phyloP scores from a whole-genome alignment of 2,113 vertebrate genomes.

The Cottus gobio region DNA sequence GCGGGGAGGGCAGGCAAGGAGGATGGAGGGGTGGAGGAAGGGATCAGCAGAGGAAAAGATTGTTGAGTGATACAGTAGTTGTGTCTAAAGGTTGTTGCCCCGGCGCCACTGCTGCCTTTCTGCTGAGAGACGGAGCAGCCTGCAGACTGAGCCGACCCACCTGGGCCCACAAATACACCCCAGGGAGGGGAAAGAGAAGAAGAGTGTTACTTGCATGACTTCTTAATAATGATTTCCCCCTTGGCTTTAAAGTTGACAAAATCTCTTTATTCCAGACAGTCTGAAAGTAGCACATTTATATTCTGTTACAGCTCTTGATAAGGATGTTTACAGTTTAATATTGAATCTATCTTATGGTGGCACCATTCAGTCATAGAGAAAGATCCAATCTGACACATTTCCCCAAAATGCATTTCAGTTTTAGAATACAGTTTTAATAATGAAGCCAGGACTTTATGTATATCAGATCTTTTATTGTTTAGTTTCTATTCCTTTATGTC shows the following conservation, averaged over 20 bases:
- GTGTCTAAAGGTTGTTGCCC: constrained; percentile 78
- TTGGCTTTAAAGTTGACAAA: neutral
- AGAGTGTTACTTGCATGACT: constrained; percentile 1
- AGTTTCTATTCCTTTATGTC: neutral
- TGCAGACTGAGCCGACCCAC: constrained; percentile 77
- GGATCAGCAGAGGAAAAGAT: constrained; percentile 59
- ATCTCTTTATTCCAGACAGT: no score
- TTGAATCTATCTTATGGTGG: no score
- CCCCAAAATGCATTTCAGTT: neutral
- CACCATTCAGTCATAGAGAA: no score
- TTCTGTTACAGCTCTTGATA: no score
- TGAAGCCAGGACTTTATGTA: neutral
- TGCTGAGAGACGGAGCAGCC: constrained; percentile 75
- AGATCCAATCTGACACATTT: no score
- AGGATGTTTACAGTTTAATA: no score
- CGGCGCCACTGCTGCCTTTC: constrained; percentile 79
- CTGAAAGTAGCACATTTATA: no score
- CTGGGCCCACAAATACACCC: constrained; percentile 65
- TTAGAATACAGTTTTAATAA: neutral
- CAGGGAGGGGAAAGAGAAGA: constrained; percentile 23
- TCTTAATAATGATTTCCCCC: neutral
- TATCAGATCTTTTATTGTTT: neutral
- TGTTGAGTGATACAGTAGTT: constrained; percentile 82
- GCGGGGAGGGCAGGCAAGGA: constrained; percentile 1
- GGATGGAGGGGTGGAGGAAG: constrained; percentile 46